Evolutionary conservation across 2,113 vertebrate genomes (phyloP), one percentile per base, ranked within the genome.

Genomic region (Garra rufa): DNA sequence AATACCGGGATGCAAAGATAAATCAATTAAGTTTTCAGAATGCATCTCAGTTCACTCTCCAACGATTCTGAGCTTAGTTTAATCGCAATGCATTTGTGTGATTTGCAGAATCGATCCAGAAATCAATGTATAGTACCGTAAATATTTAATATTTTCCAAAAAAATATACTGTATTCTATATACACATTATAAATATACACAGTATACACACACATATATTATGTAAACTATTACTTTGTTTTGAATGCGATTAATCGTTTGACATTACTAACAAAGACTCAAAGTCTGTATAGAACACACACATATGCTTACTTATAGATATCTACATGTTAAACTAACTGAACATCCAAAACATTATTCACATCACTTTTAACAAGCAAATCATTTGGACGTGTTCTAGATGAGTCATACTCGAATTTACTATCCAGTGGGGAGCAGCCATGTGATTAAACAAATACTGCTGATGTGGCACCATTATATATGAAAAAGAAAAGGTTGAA

Each of bases 381-480:
- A 82, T 70, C 6, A 41, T 77, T 43, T 74, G 76, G 81, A 83
- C 57, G 21, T 28, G 43, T 34, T 83, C 26, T 4, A 57, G 46
- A 83, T 79, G 28, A 67, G 30, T 57, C 59, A 82, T 44, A 34
- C 61, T 73, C 50, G 14, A 43, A 59, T 52, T 15, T 13, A 71
- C 5, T 57, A 67, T 87, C 70, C 81, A 81, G 71, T 9, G 7
- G 67, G 76, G 21, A 77, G 76, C 81, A 71, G 61, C 78, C 63
- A 61, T 77, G 76, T 52, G 67, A 82, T 52, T 85, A 83, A 83
- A 38, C 59, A 55, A 78, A 85, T 69, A 83, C 17, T 81, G 87
- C 79, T 85, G 81, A 88, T 81, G 59, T 70, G 41, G 76, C 84
- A 76, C 21, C 13, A 44, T 85, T 83, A 59, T 38, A 44, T 83